Base-by-base conservation (phyloP, 2,888 invertebrate genomes). In the Ypsolopha scabrella region DNA sequence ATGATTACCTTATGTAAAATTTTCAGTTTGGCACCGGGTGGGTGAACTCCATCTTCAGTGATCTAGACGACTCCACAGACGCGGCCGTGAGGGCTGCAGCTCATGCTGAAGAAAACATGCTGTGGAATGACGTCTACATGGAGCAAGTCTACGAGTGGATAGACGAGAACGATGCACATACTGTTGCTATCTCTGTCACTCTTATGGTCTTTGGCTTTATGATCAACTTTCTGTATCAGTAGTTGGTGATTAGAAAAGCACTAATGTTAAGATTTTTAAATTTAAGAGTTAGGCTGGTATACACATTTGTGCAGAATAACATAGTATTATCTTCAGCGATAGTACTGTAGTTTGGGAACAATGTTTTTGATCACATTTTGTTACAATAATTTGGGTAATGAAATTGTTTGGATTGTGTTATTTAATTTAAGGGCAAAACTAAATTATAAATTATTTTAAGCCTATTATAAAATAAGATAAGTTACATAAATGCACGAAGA, bases 131-230 rank as follows among this genome's bases (percentile, higher is more conserved):
- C 0, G 47, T 51, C 0, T 52, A 67, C 7, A 37, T 72, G 9
- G 62, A 74, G 0, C 47, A 57, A 0, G 72, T 79, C 0, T 86
- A 85, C 55, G 72, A 79, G 10, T 85, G 86, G 86, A 81, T 86
- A 6, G 70, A 79, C 6, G 76, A 77, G 35, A 86, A 83, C 35
- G 70, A 78, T 54, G 82, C 80, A 0, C 64, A 73, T 0, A 72
- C 73, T 0, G 35, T 76, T 1, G 62, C 70, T 2, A 58, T 73
- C 1, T 85, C 85, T 0, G 52, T 76, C 1, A 9, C 70, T 1
- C 60, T 81, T 35, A 53, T 85, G 1, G 58, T 61, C 33, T 52
- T 72, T n/a, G 72, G 79, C 0, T 44, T 70, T 9, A 46, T 74
- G 2, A 51, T 80, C 1, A 61, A 73, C 13, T 45, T 80, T 9